phyloP scores from a whole-genome alignment of 1,140 invertebrate species.

The Ctenoplectra terminalis region DNA sequence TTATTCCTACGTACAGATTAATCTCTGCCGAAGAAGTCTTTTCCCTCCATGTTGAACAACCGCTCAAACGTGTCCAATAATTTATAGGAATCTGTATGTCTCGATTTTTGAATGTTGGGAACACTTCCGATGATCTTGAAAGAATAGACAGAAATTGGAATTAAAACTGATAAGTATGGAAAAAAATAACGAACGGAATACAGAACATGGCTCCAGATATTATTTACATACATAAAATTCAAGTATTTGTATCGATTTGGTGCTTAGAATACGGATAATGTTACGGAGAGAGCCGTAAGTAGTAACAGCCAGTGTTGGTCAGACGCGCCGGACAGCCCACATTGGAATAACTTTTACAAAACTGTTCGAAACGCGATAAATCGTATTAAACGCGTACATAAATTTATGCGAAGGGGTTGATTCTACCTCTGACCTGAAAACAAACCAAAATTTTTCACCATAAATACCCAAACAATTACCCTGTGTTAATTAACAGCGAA shows the following conservation, averaged over 20 bases:
- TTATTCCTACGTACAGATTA: constrained; percentile 62
- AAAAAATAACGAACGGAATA: too few species aligned
- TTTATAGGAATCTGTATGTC: too few species aligned
- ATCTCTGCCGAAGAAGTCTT: constrained; percentile 21
- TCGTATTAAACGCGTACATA: neutral
- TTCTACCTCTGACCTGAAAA: neutral
- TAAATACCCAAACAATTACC: neutral
- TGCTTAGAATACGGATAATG: too few species aligned
- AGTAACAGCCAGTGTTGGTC: neutral
- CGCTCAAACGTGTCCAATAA: too few species aligned
- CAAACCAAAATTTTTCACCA: neutral
- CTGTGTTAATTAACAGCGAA: neutral
- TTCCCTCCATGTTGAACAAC: too few species aligned
- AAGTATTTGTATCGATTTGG: too few species aligned
- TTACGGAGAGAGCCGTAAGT: neutral
- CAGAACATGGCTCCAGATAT: too few species aligned
- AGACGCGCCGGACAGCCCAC: neutral
- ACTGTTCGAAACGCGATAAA: neutral
- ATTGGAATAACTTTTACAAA: neutral
- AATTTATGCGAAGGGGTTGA: neutral
- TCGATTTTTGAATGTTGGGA: neutral
- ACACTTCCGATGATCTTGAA: neutral
- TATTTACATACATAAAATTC: too few species aligned
- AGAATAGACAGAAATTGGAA: too few species aligned
- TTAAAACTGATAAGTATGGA: too few species aligned